Conservation (phyloP, 92 coral and sea anemone genomes). For the Phymanthus crucifer region DNA sequence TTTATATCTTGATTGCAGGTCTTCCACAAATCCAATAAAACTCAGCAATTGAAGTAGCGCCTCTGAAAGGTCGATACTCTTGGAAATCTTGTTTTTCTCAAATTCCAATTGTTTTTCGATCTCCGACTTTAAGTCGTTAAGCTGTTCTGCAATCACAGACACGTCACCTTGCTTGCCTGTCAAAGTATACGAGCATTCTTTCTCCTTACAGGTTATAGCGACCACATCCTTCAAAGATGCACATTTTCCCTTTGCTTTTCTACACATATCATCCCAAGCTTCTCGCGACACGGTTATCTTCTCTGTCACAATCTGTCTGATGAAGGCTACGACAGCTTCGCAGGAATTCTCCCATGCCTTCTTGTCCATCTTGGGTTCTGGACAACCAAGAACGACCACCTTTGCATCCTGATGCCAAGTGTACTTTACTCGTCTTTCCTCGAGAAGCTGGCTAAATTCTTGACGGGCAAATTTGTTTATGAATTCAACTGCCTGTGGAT, state of each 20-base stretch:
- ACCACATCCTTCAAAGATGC: slow-evolving; percentile 3
- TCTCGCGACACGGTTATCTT: slow-evolving; percentile 6
- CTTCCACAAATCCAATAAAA: slow-evolving; percentile 10
- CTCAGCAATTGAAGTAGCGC: slow-evolving; percentile 19
- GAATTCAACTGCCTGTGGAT: slow-evolving; percentile 8
- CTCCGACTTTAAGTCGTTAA: slow-evolving; percentile 32
- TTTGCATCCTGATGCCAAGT: slow-evolving; percentile 12
- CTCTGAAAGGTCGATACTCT: slow-evolving; percentile 14
- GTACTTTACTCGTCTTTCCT: slow-evolving; percentile 1
- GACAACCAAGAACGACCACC: slow-evolving; percentile 3
- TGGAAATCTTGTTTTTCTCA: slow-evolving; percentile 34
- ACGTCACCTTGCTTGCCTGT: slow-evolving; percentile 42
- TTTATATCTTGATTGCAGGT: slow-evolving; percentile 13
- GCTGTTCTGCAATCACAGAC: slow-evolving; percentile 18
- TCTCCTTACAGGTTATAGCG: slow-evolving; percentile 5
- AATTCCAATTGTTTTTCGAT: slow-evolving; percentile 36
- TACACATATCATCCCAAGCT: slow-evolving; percentile 10
- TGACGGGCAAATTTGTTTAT: slow-evolving; percentile 7
- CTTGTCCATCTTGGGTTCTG: slow-evolving; percentile 27
- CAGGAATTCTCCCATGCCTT: slow-evolving; percentile 23
- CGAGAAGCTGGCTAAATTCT: no score
- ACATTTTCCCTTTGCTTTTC: slow-evolving; percentile 9
- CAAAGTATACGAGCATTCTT: slow-evolving; percentile 13
- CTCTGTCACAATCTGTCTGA: neutral
- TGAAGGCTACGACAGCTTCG: slow-evolving; percentile 5